Percentiles rank a stretch among this genome's conserved stretches.
Evolutionary conservation across 2,113 vertebrate genomes (phyloP).

Genomic region (Podarcis cretensis): DNA sequence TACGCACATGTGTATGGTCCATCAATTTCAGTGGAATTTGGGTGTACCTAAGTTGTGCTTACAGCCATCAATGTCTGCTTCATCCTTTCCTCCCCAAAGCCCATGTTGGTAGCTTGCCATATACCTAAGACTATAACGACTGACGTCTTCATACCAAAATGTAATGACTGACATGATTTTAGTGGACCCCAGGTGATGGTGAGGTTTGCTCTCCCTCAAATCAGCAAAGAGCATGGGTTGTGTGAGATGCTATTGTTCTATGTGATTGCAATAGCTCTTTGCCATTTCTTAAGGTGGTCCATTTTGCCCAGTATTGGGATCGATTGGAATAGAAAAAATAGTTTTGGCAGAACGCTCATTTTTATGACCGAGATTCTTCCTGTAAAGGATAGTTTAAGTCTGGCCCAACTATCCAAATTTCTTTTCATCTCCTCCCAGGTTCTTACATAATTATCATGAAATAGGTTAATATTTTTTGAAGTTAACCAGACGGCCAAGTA

Average conservation of each 20-base stretch:
- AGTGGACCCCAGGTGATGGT: background rate
- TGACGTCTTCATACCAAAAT: background rate
- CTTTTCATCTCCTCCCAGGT: no score
- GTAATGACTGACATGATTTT: background rate
- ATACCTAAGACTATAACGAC: background rate
- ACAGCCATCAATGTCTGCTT: background rate
- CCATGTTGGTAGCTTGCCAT: background rate
- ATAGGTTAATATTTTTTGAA: no score
- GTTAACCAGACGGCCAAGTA: no score
- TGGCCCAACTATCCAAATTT: no score
- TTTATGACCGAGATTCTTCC: no score
- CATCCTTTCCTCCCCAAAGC: background rate
- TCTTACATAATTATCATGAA: no score
- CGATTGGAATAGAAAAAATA: no score
- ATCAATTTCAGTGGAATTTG: background rate
- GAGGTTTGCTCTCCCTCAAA: background rate
- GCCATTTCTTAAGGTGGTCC: no score
- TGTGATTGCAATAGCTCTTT: no score
- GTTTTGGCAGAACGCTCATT: no score
- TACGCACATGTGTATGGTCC: background rate
- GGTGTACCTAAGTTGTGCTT: background rate
- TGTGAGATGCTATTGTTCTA: background rate
- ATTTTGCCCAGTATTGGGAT: no score
- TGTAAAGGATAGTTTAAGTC: no score
- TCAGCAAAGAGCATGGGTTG: background rate